phyloP scores from a whole-genome alignment of 2,113 vertebrate species.

The Ascaphus truei region DNA sequence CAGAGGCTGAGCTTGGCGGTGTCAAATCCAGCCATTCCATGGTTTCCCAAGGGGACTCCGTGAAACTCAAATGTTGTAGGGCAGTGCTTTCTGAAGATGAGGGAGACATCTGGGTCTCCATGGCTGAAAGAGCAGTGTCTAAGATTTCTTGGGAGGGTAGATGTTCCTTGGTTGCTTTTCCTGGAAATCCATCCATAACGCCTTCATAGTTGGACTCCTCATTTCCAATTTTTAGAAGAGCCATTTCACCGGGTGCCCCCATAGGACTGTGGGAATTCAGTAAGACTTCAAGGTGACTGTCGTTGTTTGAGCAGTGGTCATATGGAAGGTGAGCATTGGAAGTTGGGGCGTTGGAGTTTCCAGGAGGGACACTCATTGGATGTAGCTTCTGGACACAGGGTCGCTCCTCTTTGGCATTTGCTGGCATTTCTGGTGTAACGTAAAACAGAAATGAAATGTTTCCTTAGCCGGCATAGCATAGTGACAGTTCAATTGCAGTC shows the following conservation, averaged over 20 bases:
- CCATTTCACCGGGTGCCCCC: constrained; percentile 67
- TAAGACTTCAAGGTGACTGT: constrained; percentile 82
- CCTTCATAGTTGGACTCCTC: constrained; percentile 77
- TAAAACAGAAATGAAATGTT: background rate
- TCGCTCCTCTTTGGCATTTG: constrained; percentile 86
- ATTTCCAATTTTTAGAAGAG: constrained; percentile 72
- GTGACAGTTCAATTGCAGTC: too few relatives aligned
- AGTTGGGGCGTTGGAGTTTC: constrained; percentile 57
- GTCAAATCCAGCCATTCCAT: constrained; percentile 98
- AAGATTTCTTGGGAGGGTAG: constrained; percentile 79
- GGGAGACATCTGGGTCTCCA: constrained; percentile 72
- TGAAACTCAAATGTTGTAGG: constrained; percentile 82
- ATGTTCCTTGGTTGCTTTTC: constrained; percentile 74
- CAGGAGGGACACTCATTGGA: constrained; percentile 80
- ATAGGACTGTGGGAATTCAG: constrained; percentile 72
- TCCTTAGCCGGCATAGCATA: too few relatives aligned
- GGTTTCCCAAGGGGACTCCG: constrained; percentile 90
- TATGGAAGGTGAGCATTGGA: constrained; percentile 69
- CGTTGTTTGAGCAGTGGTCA: constrained; percentile 46
- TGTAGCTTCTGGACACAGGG: constrained; percentile 85
- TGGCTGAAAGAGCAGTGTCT: constrained; percentile 78
- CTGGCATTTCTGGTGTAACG: constrained; percentile 83
- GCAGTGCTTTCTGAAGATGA: constrained; percentile 71
- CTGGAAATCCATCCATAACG: constrained; percentile 70
- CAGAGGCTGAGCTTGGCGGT: constrained; percentile 76